These are phyloP conservation scores for Gila robusta DNA, from an alignment of 2,797 vertebrate species.

Conservation along the genomic window DNA sequence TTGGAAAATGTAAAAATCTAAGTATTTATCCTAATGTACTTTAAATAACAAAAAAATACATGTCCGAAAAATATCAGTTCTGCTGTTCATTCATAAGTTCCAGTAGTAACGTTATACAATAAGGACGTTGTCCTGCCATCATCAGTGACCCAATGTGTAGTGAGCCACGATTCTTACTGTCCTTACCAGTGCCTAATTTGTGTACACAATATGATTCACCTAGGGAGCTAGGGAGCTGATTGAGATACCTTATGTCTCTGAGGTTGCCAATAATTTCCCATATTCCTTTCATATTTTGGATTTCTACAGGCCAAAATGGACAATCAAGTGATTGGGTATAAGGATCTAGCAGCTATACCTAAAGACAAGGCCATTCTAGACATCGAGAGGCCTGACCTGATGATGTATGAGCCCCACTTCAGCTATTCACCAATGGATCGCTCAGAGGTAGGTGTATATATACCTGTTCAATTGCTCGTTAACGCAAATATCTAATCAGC, in stretches of 20 bases:
- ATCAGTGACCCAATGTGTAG: neutral
- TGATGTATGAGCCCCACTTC: conserved; percentile 94
- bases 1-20: no score
- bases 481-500: neutral
- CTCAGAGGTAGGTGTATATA: conserved; percentile 70
- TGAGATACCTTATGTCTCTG: neutral
- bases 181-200: neutral
- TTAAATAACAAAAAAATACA: no score
- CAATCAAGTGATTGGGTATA: conserved; percentile 90
- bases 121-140: neutral
- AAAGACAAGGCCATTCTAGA: conserved; percentile 96
- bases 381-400: conserved; percentile 93
- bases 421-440: conserved; percentile 85
- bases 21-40: no score
- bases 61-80: no score
- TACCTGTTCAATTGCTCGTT: neutral
- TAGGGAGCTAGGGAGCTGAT: neutral
- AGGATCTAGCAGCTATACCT: conserved; percentile 92
- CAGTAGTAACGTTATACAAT: neutral
- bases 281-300: conserved; percentile 6
- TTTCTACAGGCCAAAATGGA: conserved; percentile 86
- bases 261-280: neutral
- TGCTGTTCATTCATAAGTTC: neutral
- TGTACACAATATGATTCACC: neutral
- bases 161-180: neutral